A percentile compares a stretch with the other conserved stretches of the same genome.
These are phyloP conservation scores for Drosophila mayaguana DNA, from an alignment of 2,888 invertebrate species.

Conservation along the genomic window DNA sequence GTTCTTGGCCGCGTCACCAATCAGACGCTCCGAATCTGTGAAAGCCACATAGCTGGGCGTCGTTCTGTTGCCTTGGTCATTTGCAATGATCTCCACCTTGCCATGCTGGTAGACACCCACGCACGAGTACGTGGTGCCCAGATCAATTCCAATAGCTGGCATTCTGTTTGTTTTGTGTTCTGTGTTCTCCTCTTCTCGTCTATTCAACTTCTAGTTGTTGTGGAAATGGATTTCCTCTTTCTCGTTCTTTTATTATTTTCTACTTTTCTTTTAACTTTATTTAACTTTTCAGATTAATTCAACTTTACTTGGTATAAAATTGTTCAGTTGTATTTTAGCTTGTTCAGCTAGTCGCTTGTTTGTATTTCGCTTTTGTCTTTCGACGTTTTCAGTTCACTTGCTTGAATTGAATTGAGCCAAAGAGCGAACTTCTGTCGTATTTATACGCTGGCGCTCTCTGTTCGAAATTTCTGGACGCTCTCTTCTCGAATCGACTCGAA, in stretches of 20 bases:
- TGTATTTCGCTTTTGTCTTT: slow-evolving; percentile 21
- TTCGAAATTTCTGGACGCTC: too few relatives aligned
- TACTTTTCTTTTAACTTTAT: background rate
- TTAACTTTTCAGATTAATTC: background rate
- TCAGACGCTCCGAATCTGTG: slow-evolving; percentile 91
- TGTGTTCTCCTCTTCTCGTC: slow-evolving; percentile 10
- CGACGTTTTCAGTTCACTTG: slow-evolving; percentile 61
- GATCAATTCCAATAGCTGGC: slow-evolving; percentile 87
- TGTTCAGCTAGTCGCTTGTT: slow-evolving; percentile 55
- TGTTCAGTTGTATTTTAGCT: slow-evolving; percentile 32
- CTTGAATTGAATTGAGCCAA: slow-evolving; percentile 58
- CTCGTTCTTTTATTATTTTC: background rate
- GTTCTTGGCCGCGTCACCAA: slow-evolving; percentile 92
- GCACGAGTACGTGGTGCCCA: slow-evolving; percentile 88
- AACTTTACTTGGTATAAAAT: slow-evolving; percentile 11
- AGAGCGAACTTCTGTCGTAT: slow-evolving; percentile 49
- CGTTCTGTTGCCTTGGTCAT: slow-evolving; percentile 89
- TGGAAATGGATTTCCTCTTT: background rate
- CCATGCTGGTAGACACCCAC: slow-evolving; percentile 93
- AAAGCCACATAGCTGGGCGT: slow-evolving; percentile 88
- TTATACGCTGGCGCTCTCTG: slow-evolving; percentile 48
- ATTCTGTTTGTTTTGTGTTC: slow-evolving; percentile 61
- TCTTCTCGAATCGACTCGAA: slow-evolving; percentile 41
- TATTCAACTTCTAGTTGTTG: background rate
- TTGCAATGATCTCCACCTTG: slow-evolving; percentile 93